phyloP scores from a whole-genome alignment of 2,113 vertebrate species.

The Pterocles burchelli region DNA sequence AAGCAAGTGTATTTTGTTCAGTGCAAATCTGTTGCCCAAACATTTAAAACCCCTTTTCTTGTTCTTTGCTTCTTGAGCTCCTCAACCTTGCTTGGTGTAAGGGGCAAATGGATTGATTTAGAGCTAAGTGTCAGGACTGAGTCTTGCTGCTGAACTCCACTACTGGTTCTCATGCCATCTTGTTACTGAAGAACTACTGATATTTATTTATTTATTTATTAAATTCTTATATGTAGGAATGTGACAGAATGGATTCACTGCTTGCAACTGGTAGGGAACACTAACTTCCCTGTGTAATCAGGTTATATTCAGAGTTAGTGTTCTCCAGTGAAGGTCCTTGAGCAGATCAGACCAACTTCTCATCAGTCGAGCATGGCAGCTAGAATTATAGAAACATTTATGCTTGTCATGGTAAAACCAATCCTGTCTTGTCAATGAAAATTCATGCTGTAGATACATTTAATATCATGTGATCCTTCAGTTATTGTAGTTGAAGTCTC shows the following conservation, averaged over 20 bases:
- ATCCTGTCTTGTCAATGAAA: neutral
- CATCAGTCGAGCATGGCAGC: neutral
- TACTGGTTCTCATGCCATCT: neutral
- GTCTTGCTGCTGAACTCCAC: neutral
- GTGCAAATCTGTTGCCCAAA: neutral
- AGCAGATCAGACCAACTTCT: neutral
- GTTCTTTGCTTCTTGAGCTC: neutral
- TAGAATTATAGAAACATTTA: neutral
- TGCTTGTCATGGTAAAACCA: neutral
- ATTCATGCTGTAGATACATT: neutral
- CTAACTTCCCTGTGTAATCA: neutral
- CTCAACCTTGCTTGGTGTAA: neutral
- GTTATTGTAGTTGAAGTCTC: neutral
- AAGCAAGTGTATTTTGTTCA: neutral
- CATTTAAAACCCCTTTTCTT: neutral
- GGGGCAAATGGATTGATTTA: neutral
- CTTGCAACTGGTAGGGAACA: neutral
- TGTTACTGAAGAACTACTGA: neutral
- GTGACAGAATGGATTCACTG: fast-evolving
- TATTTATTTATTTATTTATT: neutral
- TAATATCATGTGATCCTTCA: neutral
- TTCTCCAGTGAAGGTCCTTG: neutral
- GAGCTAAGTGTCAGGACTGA: neutral
- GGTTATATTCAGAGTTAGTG: neutral
- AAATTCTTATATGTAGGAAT: neutral